Base-by-base conservation (phyloP, 2,888 invertebrate genomes). In the Ornithoptera alexandrae region DNA sequence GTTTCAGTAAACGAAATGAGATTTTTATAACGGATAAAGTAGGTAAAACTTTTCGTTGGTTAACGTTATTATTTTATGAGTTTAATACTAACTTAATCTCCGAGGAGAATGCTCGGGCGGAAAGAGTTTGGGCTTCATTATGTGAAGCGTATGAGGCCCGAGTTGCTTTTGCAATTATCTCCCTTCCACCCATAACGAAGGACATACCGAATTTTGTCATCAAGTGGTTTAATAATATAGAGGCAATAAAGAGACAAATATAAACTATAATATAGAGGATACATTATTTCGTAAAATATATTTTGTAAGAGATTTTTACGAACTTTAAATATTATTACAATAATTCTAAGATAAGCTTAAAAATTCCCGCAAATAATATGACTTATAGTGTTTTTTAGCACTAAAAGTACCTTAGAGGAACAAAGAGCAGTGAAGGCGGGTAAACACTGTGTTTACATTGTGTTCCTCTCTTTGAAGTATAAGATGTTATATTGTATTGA, bases 191-290 rank as follows among this genome's bases (percentile, higher is more conserved):
- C 50, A 73, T 79, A 77, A 66, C 36, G 58, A 66, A 17, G 50
- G 39, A 56, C 61, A 69, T 65, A 76, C 42, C 50, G 60, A 68
- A 53, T 53, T 89, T 88, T 87, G 88, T 86, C 84, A 88, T 89
- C 88, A 89, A 82, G 84, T 87, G 87, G 81, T 79, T 84, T 88
- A 90, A 89, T 89, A 89, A 84, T 84, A 22, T 22, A 22, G 1
- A 22, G 22, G 22, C 22, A 22, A 22, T 22, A 1, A 22, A 22
- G 1, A 22, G 22, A 22, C 22, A 22, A 22, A 22, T 84, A 87
- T 88, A 87, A 85, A 85, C 83, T 39, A 39, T 39, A 8, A 39
- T 39, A 7, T 1, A 8, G 39, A 8, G 36, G 36, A 36, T 2
- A 36, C 8, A 39, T 39, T 10, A 39, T 39, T 39, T 39, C 0